Evolutionary conservation across 1,140 invertebrate genomes (phyloP), one percentile per base, ranked within the genome.

Genomic region (Epicauta chinensis): DNA sequence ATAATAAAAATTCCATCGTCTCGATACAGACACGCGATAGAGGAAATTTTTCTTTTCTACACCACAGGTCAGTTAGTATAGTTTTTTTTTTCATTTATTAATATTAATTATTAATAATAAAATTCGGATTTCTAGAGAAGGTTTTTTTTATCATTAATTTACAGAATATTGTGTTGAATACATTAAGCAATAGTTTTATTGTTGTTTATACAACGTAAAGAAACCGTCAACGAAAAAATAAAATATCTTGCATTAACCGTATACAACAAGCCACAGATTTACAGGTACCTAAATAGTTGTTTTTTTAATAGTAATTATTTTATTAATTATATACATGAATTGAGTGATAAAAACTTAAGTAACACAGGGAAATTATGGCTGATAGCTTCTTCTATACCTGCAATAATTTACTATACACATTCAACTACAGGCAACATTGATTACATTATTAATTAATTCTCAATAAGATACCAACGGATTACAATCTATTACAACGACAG

Each of bases 41-140:
- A 49, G 39, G 47, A 50, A 57, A 34, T 46, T 37, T 49, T 48
- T 42, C 42, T 39, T 39, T 56, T 40, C n/a, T n/a, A n/a, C n/a
- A n/a, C n/a, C n/a, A 34, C 16, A 53, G 47, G 44, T 51, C 44
- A 35, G 45, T 54, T 55, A 58, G 51, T 58, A 58, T 41, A 58
- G 46, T 31, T 55, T 41, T 34, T 34, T 7, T 46, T 46, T 15
- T 16, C 31, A 46, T 35, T 23, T 23, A 23, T n/a, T n/a, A n/a
- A n/a, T 45, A 15, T 44, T 53, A 47, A 43, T 58, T 49, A 37
- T 52, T 53, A 51, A 49, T 60, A 61, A 59, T 65, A 55, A 68
- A 71, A 70, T 71, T 70, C 68, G 69, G 67, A 51, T 69, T 62
- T 65, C 66, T 69, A 68, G 67, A 69, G 67, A 67, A 66, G 68